Base-by-base conservation (phyloP, 2,113 vertebrate genomes). In the Amblyornis subalaris region DNA sequence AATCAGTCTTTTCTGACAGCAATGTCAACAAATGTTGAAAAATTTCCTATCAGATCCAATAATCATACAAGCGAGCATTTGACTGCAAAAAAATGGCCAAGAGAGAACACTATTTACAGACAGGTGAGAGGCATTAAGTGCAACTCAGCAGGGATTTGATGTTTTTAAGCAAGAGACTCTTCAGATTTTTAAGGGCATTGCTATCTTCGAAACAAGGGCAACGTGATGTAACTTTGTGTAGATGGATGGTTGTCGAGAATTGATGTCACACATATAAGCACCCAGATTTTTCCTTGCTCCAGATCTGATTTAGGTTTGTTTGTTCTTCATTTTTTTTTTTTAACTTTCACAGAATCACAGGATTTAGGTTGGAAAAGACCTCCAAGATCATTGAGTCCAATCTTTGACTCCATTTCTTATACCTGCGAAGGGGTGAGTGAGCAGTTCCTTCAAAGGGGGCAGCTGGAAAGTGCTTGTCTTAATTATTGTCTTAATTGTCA, bases 1-100 rank as follows among this genome's bases (percentile, higher is more conserved):
- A 55, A 86, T 92, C 47, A 71, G 51, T 93, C 51, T 93, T 89
- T 76, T 89, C 47, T 87, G 80, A 81, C 69, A 91, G 14, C 19
- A 78, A 17, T 31, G 44, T 72, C 87, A 94, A 90, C 55, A 85
- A 77, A 67, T 47, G 4, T 14, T 89, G 70, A 89, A 94, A 94
- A 96, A 48, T 47, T 71, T 91, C 36, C 14, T 67, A 48, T 64
- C 16, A 72, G n/a, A 17, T 87, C 12, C 19, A 82, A 44, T 75
- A 91, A 72, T 57, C 64, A 81, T 4, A 2, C 20, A 78, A 62
- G 12, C 15, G 11, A 80, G 13, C 18, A 84, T 53, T 36, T 80
- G 28, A 17, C 22, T 92, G 26, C 10, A 77, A 62, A 80, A 50
- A 31, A 47, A 16, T 55, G 7, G 55, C 44, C n/a, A 93, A 11